Base-by-base conservation (phyloP, 2,888 invertebrate genomes). In the Gymnocheta viridis region DNA sequence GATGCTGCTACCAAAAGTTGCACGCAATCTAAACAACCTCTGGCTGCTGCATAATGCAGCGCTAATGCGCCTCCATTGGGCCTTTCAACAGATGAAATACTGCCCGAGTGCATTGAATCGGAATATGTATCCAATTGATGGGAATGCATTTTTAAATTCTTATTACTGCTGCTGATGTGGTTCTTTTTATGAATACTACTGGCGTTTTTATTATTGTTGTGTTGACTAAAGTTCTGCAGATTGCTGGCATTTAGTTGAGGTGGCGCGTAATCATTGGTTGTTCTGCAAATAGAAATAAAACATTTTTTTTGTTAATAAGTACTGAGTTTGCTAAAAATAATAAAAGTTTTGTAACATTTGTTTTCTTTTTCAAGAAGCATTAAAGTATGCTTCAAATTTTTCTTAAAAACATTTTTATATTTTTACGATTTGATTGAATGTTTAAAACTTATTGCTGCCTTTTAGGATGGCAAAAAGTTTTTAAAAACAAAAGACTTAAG, bases 1-100 rank as follows among this genome's bases (percentile, higher is more conserved):
- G 96, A 94, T 67, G 96, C 95, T 91, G 96, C 96, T 44, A 96
- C 95, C 56, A 96, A 93, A 22, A 97, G 93, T 87, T 96, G 94
- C 88, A 97, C 96, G 91, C 96, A 96, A 92, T 97, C 96, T 87
- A 97, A 93, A 91, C 96, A 96, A 85, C 97, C 97, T 86, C 96
- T 93, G 79, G 96, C 96, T 35, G 96, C 96, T 14, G 97, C 97
- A 92, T 97, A 97, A 92, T 97, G 97, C 82, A 97, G 93, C 86
- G 97, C 96, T 87, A 97, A 93, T 82, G 96, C 96, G 86, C 96
- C 96, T 91, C 91, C 92, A 85, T 91, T 91, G 87, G 92, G 91
- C 82, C 92, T 90, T 89, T 92, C 92, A 82, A 89, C 88, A 62
- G 90, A 91, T 77, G 92, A 91, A 89, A 91, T 89, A 83, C 89